Percentiles rank a stretch among this genome's conserved stretches.
Conservation (phyloP, 1,140 invertebrate species). For the Aphis craccivora region DNA sequence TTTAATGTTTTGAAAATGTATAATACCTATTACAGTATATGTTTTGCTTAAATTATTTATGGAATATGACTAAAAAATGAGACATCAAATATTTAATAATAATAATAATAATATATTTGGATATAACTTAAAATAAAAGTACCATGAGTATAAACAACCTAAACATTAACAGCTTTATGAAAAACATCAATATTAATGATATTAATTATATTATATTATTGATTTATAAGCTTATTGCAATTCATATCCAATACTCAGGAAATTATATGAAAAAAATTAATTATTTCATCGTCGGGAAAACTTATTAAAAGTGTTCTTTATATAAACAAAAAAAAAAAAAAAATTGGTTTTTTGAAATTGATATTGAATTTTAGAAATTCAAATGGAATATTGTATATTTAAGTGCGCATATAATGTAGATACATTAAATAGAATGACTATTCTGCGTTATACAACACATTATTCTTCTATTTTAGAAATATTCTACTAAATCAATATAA, state of each 20-base stretch:
- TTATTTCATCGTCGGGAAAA: background rate
- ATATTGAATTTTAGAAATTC: background rate
- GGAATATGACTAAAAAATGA: background rate
- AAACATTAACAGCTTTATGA: background rate
- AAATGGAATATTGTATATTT: background rate
- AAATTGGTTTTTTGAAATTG: background rate
- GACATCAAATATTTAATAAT: background rate
- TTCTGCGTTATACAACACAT: background rate
- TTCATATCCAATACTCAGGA: background rate
- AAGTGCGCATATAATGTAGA: background rate
- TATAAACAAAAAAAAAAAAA: background rate
- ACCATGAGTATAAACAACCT: background rate
- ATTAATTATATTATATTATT: too few species aligned
- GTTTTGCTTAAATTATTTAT: background rate
- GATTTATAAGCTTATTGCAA: background rate
- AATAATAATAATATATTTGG: background rate
- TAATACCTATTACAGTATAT: background rate
- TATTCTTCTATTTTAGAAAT: background rate
- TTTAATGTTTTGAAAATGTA: background rate
- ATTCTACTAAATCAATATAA: background rate
- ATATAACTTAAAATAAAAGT: background rate
- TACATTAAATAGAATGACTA: background rate
- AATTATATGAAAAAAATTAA: background rate
- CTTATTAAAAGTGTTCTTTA: background rate
- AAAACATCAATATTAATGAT: background rate